A percentile compares a stretch with the other conserved stretches of the same genome.
Evolutionary conservation across 2,113 vertebrate genomes (phyloP).

Genomic region (Alligator sinensis): DNA sequence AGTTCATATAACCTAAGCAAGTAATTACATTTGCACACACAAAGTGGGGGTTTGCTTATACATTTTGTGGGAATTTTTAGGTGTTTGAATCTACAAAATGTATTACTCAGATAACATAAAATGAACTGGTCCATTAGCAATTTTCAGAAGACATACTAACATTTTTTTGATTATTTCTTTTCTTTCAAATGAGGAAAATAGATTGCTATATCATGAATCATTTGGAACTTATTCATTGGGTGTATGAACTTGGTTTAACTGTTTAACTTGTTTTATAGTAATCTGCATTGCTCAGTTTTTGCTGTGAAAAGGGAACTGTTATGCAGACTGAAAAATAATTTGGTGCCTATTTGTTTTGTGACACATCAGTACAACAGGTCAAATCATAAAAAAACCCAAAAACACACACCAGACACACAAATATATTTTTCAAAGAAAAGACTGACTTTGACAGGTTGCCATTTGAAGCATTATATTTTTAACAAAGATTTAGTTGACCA

Average conservation of each 20-base stretch:
- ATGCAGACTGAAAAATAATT: background rate
- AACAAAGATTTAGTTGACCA: background rate
- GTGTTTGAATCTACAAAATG: background rate
- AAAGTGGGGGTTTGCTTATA: background rate
- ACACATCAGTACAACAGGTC: background rate
- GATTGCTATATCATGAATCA: background rate
- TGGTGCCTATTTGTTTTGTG: background rate
- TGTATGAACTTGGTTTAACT: background rate
- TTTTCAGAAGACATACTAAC: background rate
- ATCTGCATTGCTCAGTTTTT: background rate
- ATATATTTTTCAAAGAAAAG: background rate
- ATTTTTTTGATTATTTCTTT: background rate
- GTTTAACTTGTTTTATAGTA: background rate
- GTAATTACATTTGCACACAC: background rate
- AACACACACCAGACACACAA: background rate
- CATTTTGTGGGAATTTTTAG: background rate
- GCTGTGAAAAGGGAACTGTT: background rate
- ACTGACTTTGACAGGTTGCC: background rate
- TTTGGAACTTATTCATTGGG: background rate
- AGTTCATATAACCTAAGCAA: background rate
- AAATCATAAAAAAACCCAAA: background rate
- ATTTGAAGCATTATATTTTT: background rate
- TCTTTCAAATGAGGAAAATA: conserved; percentile 5
- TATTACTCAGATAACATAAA: background rate
- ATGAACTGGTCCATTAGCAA: background rate